These are phyloP conservation scores for Lepidurus couesii DNA, from an alignment of 1,140 invertebrate genomes.

Conservation along the genomic window DNA sequence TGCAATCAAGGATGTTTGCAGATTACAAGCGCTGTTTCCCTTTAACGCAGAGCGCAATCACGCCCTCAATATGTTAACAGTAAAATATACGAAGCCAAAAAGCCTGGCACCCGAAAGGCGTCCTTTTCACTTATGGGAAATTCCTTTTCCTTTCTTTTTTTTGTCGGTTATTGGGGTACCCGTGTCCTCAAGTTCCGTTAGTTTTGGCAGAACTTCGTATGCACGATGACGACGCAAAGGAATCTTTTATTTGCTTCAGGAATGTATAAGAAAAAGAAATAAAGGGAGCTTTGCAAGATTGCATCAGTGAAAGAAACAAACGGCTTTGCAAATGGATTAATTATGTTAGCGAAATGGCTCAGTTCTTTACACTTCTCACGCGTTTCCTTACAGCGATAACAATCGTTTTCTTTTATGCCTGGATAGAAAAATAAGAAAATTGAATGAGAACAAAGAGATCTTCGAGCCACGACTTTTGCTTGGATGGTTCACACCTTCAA, in stretches of 20 bases:
- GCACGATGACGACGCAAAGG: background rate
- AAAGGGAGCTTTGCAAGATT: background rate
- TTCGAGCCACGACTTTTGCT: background rate
- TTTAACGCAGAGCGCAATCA: constrained; percentile 7
- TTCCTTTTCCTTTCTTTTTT: background rate
- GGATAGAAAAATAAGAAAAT: background rate
- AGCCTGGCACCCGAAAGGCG: background rate
- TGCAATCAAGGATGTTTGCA: constrained; percentile 19
- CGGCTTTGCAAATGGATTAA: background rate
- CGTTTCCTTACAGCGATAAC: background rate
- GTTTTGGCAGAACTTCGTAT: background rate
- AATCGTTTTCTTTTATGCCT: background rate
- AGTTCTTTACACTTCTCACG: no score
- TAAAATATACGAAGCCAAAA: background rate
- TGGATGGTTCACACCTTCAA: background rate
- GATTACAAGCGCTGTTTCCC: background rate
- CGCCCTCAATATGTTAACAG: background rate
- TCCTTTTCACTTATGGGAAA: constrained; percentile 14
- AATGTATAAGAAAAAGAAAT: background rate
- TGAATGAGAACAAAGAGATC: constrained; percentile 12
- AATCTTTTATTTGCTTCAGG: background rate
- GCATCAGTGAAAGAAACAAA: background rate
- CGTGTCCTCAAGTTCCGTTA: background rate
- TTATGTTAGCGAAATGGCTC: background rate
- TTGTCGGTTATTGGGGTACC: background rate